These are phyloP conservation scores for Neoscelio sp. DNA, from an alignment of 2,888 invertebrate species.

Conservation along the genomic window DNA sequence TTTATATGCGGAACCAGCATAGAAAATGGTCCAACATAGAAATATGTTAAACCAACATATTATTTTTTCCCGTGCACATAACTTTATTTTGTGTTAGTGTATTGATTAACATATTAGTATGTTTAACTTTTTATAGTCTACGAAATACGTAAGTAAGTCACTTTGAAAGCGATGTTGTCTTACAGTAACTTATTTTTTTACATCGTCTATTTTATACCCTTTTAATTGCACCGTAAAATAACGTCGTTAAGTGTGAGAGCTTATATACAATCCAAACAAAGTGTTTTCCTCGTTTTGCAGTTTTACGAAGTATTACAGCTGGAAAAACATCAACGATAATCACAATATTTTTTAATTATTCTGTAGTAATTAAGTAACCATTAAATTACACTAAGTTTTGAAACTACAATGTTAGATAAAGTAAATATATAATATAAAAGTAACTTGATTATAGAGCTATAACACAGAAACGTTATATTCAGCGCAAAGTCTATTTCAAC, in stretches of 20 bases:
- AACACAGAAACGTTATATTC: slow-evolving; percentile 14
- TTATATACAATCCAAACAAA: slow-evolving; percentile 34
- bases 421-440: not conserved
- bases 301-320: slow-evolving; percentile 36
- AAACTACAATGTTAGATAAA: slow-evolving; percentile 19
- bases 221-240: slow-evolving; percentile 57
- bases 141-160: slow-evolving; percentile 5
- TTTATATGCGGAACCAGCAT: too few species aligned
- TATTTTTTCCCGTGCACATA: too few species aligned
- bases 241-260: slow-evolving; percentile 31
- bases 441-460: slow-evolving; percentile 42
- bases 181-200: slow-evolving; percentile 29
- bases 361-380: slow-evolving; percentile 50
- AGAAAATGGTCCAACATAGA: too few species aligned
- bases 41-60: too few species aligned
- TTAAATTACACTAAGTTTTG: slow-evolving; percentile 20
- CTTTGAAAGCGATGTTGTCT: slow-evolving; percentile 17
- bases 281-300: slow-evolving; percentile 18
- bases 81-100: too few species aligned
- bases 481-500: slow-evolving; percentile 28
- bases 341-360: slow-evolving; percentile 37
- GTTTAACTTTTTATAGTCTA: too few species aligned
- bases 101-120: too few species aligned
- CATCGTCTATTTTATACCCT: slow-evolving; percentile 39
- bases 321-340: slow-evolving; percentile 33